phyloP scores from a whole-genome alignment of 2,797 vertebrate species.

The Oreortyx pictus region DNA sequence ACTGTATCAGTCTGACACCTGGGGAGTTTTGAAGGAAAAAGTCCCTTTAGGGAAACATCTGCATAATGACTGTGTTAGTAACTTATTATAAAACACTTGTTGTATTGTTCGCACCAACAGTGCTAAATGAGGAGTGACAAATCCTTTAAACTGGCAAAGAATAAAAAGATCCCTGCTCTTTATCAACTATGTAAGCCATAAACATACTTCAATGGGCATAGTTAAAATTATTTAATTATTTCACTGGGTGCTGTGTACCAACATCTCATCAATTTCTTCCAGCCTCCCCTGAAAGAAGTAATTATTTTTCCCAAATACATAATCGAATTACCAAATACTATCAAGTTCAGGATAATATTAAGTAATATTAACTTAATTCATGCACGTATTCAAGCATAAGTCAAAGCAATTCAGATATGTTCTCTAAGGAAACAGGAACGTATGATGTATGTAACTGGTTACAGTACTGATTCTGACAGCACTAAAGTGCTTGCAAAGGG shows the following conservation, averaged over 20 bases:
- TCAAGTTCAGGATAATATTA: background rate
- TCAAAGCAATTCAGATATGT: background rate
- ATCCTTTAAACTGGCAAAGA: conserved; percentile 64
- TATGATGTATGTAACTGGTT: background rate
- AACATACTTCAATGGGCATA: conserved; percentile 19
- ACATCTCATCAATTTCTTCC: background rate
- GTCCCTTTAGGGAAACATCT: background rate
- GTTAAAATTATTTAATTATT: conserved; percentile 30
- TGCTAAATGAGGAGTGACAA: conserved; percentile 65
- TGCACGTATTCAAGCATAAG: background rate
- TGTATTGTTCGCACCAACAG: background rate
- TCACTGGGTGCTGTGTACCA: background rate
- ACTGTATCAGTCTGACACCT: background rate
- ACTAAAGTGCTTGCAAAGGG: background rate
- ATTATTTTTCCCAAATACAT: background rate
- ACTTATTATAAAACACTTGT: background rate
- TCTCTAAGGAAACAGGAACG: background rate
- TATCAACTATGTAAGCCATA: conserved; percentile 40
- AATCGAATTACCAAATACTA: background rate
- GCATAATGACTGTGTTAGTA: background rate
- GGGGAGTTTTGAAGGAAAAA: background rate
- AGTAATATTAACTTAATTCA: background rate
- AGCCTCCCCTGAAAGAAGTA: background rate
- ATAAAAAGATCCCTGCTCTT: conserved; percentile 53
- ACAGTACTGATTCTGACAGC: background rate